A percentile compares a stretch with the other conserved stretches of the same genome.
These are phyloP conservation scores for Bathynomus jamesi DNA, from an alignment of 1,140 invertebrate species.

Conservation along the genomic window DNA sequence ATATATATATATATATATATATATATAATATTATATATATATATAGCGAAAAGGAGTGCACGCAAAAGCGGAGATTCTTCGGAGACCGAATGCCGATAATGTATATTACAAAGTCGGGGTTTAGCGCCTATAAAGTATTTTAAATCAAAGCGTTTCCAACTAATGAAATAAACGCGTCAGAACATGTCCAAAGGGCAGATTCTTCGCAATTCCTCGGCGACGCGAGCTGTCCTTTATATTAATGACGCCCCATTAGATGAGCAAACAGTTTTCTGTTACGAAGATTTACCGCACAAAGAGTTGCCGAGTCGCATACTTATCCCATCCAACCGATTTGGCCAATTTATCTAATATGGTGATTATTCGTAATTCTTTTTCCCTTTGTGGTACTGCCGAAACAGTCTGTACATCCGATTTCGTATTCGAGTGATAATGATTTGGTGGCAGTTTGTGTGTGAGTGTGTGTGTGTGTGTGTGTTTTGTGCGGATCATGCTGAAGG, in stretches of 20 bases:
- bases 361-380: neutral
- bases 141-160: neutral
- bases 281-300: neutral
- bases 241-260: neutral
- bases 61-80: neutral
- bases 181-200: neutral
- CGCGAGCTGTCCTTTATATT: conserved; percentile 1
- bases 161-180: neutral
- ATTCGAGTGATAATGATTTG: no score
- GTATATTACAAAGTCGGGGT: neutral
- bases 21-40: neutral
- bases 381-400: no score
- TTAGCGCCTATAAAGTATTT: neutral
- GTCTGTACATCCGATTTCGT: no score
- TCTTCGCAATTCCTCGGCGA: neutral
- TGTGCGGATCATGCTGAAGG: no score
- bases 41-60: neutral
- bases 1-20: conserved; percentile 9
- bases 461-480: no score
- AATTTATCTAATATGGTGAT: neutral
- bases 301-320: neutral
- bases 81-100: neutral
- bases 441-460: no score
- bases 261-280: conserved; percentile 1
- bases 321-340: neutral